A percentile compares a stretch with the other conserved stretches of the same genome.
Conservation (phyloP, 2,888 invertebrate species). For the Leptodirus hochenwartii region DNA sequence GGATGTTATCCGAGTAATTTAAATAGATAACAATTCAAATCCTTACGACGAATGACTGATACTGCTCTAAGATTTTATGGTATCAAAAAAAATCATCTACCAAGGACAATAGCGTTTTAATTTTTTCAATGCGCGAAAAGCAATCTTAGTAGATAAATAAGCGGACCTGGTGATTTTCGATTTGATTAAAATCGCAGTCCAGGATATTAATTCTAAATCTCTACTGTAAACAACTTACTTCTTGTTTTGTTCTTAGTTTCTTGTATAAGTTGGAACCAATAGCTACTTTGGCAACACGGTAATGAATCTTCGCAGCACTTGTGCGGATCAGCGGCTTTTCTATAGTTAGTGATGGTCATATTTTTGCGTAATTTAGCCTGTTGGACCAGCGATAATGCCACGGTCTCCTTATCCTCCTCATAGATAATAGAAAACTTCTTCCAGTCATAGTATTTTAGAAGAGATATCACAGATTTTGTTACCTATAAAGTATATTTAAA, state of each 20-base stretch:
- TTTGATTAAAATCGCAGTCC: too few relatives aligned
- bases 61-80: too few relatives aligned
- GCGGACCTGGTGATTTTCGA: too few relatives aligned
- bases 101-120: too few relatives aligned
- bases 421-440: conserved; percentile 79
- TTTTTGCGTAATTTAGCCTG: conserved; percentile 58
- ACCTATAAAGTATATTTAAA: conserved; percentile 38
- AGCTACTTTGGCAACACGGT: conserved; percentile 57
- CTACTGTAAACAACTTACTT: conserved; percentile 34
- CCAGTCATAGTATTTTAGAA: conserved; percentile 86
- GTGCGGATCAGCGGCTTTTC: conserved; percentile 48
- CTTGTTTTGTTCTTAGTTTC: conserved; percentile 73
- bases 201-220: neutral
- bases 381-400: conserved; percentile 60
- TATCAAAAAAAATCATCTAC: too few relatives aligned
- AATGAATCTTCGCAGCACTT: conserved; percentile 61
- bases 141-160: too few relatives aligned
- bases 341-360: conserved; percentile 68
- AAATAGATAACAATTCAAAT: too few relatives aligned
- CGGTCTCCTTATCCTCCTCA: conserved; percentile 64
- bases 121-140: too few relatives aligned
- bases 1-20: too few relatives aligned
- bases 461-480: conserved; percentile 82
- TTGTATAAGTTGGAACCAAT: conserved; percentile 70
- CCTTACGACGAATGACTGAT: too few relatives aligned